Percentiles rank a stretch among this genome's conserved stretches.
Conservation (phyloP, 2,888 invertebrate species). For the Eristalis arbustorum region DNA sequence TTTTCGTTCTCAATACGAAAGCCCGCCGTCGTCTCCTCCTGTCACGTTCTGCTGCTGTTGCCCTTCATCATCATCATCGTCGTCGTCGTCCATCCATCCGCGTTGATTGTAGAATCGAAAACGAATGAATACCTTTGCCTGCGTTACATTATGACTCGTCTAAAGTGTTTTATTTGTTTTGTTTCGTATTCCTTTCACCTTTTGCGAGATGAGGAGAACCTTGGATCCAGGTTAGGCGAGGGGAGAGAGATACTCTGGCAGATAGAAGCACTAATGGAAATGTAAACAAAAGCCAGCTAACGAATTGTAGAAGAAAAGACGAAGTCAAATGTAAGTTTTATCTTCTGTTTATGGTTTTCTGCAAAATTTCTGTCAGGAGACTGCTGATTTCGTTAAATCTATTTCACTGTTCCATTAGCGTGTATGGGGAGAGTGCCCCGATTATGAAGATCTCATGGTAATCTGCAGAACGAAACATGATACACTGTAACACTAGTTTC, state of each 20-base stretch:
- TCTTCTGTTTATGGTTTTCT: constrained; percentile 33
- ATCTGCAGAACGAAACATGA: no score
- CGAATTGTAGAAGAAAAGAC: not conserved
- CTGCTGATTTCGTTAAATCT: constrained; percentile 16
- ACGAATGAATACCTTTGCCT: not conserved
- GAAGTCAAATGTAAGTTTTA: constrained; percentile 34
- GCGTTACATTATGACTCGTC: not conserved
- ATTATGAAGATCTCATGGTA: not conserved
- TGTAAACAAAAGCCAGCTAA: constrained; percentile 36
- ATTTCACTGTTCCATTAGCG: constrained; percentile 1
- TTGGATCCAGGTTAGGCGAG: constrained; percentile 8
- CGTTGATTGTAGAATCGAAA: not conserved
- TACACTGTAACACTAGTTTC: no score
- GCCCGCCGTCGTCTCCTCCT: not conserved
- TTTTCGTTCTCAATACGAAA: not conserved
- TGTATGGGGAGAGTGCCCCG: not conserved
- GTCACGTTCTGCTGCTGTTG: not conserved
- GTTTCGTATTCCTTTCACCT: not conserved
- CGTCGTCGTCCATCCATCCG: not conserved
- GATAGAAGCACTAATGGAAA: constrained; percentile 29
- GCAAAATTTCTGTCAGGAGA: constrained; percentile 1
- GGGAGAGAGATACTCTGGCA: not conserved
- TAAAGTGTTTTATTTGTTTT: no score
- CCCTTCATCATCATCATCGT: not conserved
- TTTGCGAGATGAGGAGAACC: not conserved